These are phyloP conservation scores for Drosophila kuntzei DNA, from an alignment of 2,888 invertebrate species.

Conservation along the genomic window DNA sequence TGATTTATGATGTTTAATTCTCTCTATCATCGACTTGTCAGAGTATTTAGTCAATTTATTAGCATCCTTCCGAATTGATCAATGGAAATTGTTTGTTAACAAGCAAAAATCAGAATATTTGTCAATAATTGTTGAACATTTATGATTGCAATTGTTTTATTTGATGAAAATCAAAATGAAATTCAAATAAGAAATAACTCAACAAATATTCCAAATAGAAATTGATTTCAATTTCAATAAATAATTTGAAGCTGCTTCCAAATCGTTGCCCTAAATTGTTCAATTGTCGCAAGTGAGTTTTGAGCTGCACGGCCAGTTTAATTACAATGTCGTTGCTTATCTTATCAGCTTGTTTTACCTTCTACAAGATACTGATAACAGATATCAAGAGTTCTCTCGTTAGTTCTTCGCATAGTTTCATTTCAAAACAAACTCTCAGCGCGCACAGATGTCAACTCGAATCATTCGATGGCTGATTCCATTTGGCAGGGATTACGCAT, in stretches of 20 bases:
- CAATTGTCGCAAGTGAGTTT: constrained; percentile 29
- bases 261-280: background rate
- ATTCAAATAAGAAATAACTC: background rate
- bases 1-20: constrained; percentile 13
- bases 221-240: background rate
- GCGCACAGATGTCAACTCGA: constrained; percentile 46
- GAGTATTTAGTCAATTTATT: constrained; percentile 27
- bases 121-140: constrained; percentile 9
- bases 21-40: background rate
- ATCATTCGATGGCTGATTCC: constrained; percentile 36
- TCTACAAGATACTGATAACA: constrained; percentile 15
- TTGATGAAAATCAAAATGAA: constrained; percentile 12
- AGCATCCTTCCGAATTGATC: constrained; percentile 20
- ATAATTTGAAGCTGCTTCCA: constrained; percentile 1
- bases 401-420: constrained; percentile 32
- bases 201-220: background rate
- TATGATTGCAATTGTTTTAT: constrained; percentile 35
- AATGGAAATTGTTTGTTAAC: background rate
- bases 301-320: constrained; percentile 31
- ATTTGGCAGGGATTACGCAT: constrained; percentile 53
- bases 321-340: constrained; percentile 47
- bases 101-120: constrained; percentile 30
- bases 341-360: constrained; percentile 36
- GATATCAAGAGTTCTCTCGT: constrained; percentile 1
- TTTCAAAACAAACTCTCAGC: constrained; percentile 28